Percentiles rank a stretch among this genome's conserved stretches.
phyloP scores from a whole-genome alignment of 1,140 invertebrate genomes.

The Magallana gigas region DNA sequence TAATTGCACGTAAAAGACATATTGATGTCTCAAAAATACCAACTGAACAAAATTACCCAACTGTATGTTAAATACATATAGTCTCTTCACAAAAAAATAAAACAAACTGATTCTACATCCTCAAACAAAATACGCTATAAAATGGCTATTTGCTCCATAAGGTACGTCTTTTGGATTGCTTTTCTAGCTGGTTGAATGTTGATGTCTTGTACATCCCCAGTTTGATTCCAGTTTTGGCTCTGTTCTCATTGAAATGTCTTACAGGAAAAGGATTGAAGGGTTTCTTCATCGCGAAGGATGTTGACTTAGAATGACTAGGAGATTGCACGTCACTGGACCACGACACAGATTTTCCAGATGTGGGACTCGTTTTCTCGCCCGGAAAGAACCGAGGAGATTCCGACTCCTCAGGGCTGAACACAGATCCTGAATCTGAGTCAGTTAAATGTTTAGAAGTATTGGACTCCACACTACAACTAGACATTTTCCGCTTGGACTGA shows the following conservation, averaged over 20 bases:
- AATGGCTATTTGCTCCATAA: slow-evolving; percentile 53
- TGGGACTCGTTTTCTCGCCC: background rate
- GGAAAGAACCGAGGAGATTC: slow-evolving; percentile 43
- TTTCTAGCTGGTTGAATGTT: slow-evolving; percentile 58
- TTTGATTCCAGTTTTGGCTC: slow-evolving; percentile 71
- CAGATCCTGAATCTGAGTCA: slow-evolving; percentile 42
- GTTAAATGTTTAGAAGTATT: slow-evolving; percentile 26
- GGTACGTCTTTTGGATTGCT: slow-evolving; percentile 51
- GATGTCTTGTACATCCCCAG: slow-evolving; percentile 72
- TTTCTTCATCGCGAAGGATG: slow-evolving; percentile 24
- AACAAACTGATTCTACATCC: no score
- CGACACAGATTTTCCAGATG: background rate
- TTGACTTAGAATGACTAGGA: background rate
- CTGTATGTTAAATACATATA: background rate
- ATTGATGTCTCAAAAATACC: slow-evolving; percentile 1
- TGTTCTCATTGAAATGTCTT: slow-evolving; percentile 68
- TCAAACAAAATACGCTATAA: background rate
- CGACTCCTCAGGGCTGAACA: slow-evolving; percentile 37
- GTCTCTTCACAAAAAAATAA: no score
- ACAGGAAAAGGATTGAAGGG: slow-evolving; percentile 74
- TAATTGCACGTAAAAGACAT: background rate
- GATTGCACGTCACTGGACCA: slow-evolving; percentile 23
- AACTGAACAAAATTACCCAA: background rate
- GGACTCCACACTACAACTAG: slow-evolving; percentile 32
- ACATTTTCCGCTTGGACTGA: slow-evolving; percentile 34